Evolutionary conservation across 2,888 invertebrate species (phyloP), one percentile per base, ranked within the genome.

Genomic region (Rosalia funebris): DNA sequence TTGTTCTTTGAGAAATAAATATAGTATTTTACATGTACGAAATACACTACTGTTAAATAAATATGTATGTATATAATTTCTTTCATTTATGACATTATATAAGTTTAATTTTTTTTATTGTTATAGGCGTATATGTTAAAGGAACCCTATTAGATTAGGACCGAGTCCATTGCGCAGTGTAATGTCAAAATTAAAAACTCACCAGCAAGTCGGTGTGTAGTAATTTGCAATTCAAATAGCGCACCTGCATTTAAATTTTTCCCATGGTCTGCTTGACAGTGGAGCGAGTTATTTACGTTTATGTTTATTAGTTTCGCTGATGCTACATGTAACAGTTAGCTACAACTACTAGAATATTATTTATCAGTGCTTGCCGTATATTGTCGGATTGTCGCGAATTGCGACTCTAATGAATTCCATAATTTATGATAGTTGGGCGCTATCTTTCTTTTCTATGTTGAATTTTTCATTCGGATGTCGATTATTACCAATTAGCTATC

Each of bases 231-330:
- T 81, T 77, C 80, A 80, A 81, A 81, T 79, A 77, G 76, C 77
- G 80, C 81, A 81, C 81, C 81, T 81, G 81, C 81, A 78, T 79
- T 78, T 75, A 72, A 75, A 77, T 78, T 79, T 80, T 80, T 79
- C 79, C 77, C 78, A 76, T 77, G 77, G 71, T 60, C 66, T 65
- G 66, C 66, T 64, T 69, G 71, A 71, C 73, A 70, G 75, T 69
- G 68, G 71, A 71, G 71, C 72, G 72, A 76, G 73, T 78, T 78
- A 78, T 78, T 78, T 78, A 78, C 77, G 76, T 74, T 75, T 72
- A 74, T 73, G 75, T 77, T 78, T 78, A 78, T 77, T 79, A 78
- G 76, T 77, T 76, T 75, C 74, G 71, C 70, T 69, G 71, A 73
- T 71, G 75, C 70, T 72, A 68, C 63, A 65, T 62, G 65, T 67